Percentiles rank a stretch among this genome's conserved stretches.
Evolutionary conservation across 2,113 vertebrate species (phyloP).

Genomic region (Tetrao urogallus): DNA sequence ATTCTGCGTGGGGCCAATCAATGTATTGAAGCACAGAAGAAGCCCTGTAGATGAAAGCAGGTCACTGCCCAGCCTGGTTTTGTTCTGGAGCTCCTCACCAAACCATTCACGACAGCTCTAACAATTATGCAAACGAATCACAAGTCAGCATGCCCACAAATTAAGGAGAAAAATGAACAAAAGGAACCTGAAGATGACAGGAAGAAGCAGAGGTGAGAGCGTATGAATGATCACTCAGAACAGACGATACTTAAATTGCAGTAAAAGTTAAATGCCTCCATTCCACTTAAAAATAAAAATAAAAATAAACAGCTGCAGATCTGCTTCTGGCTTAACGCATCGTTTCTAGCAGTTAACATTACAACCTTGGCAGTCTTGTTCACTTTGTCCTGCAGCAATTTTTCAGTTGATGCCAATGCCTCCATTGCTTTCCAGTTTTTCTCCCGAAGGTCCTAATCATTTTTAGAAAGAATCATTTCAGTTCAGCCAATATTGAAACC

Average conservation of each 20-base stretch:
- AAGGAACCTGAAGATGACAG: constrained; percentile 60
- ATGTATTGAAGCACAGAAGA: background rate
- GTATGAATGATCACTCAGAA: constrained; percentile 63
- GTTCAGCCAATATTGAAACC: constrained; percentile 87
- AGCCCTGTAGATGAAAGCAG: constrained; percentile 35
- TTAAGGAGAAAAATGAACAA: background rate
- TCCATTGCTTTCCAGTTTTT: constrained; percentile 99
- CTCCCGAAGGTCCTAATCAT: constrained; percentile 99
- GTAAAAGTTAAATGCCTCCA: constrained; percentile 77
- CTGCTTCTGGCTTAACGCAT: constrained; percentile 84
- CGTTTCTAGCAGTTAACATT: constrained; percentile 84
- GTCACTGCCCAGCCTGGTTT: background rate
- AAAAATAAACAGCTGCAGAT: constrained; percentile 81
- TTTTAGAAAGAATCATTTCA: constrained; percentile 98
- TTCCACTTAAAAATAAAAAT: constrained; percentile 27
- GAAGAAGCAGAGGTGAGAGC: constrained; percentile 71
- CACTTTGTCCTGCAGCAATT: constrained; percentile 99
- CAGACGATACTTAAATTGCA: constrained; percentile 77
- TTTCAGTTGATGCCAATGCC: constrained; percentile 99
- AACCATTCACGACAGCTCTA: constrained; percentile 54
- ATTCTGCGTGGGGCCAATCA: background rate
- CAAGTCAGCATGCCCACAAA: constrained; percentile 64
- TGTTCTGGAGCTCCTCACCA: constrained; percentile 22
- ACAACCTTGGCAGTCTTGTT: constrained; percentile 99
- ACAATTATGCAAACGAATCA: constrained; percentile 60